Evolutionary conservation across 1,140 invertebrate species (phyloP), one percentile per base, ranked within the genome.

Genomic region (Archivesica marissinica): DNA sequence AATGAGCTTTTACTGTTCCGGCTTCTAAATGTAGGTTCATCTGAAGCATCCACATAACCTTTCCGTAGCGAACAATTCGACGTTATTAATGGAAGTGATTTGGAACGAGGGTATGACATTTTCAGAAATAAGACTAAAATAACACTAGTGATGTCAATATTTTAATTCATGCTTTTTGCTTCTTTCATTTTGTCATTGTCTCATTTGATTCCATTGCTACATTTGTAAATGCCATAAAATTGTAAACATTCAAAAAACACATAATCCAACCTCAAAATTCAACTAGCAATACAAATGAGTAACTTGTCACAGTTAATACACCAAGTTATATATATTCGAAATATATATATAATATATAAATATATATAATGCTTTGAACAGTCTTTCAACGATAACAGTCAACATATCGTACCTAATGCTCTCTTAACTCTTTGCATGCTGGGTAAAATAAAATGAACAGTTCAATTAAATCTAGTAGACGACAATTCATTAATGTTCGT

Each of bases 31-130:
- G 33, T 64, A 2, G 33, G 13, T 25, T 64, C 59, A 35, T 64
- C 30, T 1, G 59, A 64, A 4, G 9, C 41, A 23, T 44, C 66
- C 1, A 17, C 11, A 44, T 41, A 13, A 47, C 68, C 23, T 35
- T 4, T 38, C 39, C 44, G 11, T n/a, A 38, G 1, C n/a, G 61
- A 66, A 17, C 35, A 1, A 38, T 66, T 66, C 39, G 33, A 25
- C 2, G 39, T 38, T 1, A 72, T 72, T 28, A 33, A 28, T 3
- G 68, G 68, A 47, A 72, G 41, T 13, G 68, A 72, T 44, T 72
- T 72, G 13, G 68, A 72, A 17, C 68, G 68, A 2, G 68, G 2
- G 15, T 50, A 70, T 70, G 66, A 4, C 66, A 70, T 70, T 38
- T 41, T n/a, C n/a, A n/a, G n/a, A n/a, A n/a, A n/a, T n/a, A n/a